Base-by-base conservation (phyloP, 2,797 vertebrate genomes). In the Chaunax sp. region DNA sequence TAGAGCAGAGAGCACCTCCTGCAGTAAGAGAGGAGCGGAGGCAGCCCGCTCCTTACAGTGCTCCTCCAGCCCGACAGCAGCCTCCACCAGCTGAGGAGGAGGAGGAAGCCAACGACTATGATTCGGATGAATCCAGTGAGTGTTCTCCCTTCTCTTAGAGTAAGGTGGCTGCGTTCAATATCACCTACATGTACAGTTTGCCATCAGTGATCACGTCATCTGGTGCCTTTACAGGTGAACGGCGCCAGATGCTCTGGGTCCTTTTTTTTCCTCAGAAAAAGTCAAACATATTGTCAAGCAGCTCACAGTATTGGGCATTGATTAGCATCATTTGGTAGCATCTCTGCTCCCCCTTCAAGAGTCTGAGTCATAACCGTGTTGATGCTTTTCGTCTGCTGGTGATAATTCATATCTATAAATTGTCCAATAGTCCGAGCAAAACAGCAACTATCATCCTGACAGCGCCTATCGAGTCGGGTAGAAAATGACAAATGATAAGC, bases 51-150 rank as follows among this genome's bases (percentile, higher is more conserved):
- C 81, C 90, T 19, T 94, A 94, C 46, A 56, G 40, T 20, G 89
- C 93, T 64, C 89, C 90, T 8, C 77, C 91, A 0, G 75, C 84
- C 0, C 78, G 93, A 1, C 67, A 90, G 20, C 91, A 92, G 0
- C 35, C 86, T 11, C 88, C 92, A 0, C 84, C 90, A 0, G 87
- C 90, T 51, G 95, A 95, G 18, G 95, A 98, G 1, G 96, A 98
- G 19, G 96, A 98, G 12, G 96, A 97, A 0, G 93, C 94, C 83
- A 97, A 98, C 73, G 97, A 96, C 93, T 98, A 98, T 0, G 97
- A 99, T 79, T 99, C 97, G 0, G 97, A 99, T 66, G 97, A 98
- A 95, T 94, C 96, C 83, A 98, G 97, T 98, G 91, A 85, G 91
- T 89, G 43, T 47, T 53, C 77, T 13, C 41, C 52, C 46, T 67